These are phyloP conservation scores for Maniola hyperantus DNA, from an alignment of 2,888 invertebrate species.

Conservation along the genomic window DNA sequence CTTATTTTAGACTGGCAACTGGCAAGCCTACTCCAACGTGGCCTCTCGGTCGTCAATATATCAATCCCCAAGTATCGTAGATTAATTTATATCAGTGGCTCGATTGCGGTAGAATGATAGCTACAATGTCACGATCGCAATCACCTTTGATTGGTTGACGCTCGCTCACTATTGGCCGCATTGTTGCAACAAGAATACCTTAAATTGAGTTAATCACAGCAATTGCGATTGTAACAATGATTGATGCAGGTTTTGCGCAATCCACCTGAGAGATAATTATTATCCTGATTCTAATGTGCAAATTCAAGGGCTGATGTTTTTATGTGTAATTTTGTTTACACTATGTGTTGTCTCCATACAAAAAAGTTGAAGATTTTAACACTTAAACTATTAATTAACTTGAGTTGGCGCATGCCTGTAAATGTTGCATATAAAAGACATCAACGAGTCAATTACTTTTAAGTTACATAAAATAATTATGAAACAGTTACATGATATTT, in stretches of 20 bases:
- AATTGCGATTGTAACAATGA: too few relatives aligned
- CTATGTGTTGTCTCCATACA: background rate
- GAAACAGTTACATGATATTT: conserved; percentile 1
- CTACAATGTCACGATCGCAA: too few relatives aligned
- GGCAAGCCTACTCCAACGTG: background rate
- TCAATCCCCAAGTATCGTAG: background rate
- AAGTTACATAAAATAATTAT: background rate
- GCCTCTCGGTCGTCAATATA: conserved; percentile 16
- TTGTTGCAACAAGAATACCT: too few relatives aligned
- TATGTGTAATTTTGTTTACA: too few relatives aligned
- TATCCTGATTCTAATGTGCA: background rate
- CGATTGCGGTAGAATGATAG: too few relatives aligned
- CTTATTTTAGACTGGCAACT: conserved; percentile 16
- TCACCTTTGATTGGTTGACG: too few relatives aligned
- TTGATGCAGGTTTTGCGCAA: too few relatives aligned
- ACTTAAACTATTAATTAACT: background rate
- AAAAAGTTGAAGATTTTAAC: background rate
- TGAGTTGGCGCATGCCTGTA: background rate
- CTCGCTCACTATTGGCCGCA: too few relatives aligned
- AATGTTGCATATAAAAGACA: conserved; percentile 25
- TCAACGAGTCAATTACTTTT: conserved; percentile 21
- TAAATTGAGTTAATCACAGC: too few relatives aligned
- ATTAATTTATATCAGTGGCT: background rate
- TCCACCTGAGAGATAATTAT: background rate
- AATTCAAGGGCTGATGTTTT: too few relatives aligned